Base-by-base conservation (phyloP, 2,888 invertebrate genomes). In the Nemotelus pantherinus region DNA sequence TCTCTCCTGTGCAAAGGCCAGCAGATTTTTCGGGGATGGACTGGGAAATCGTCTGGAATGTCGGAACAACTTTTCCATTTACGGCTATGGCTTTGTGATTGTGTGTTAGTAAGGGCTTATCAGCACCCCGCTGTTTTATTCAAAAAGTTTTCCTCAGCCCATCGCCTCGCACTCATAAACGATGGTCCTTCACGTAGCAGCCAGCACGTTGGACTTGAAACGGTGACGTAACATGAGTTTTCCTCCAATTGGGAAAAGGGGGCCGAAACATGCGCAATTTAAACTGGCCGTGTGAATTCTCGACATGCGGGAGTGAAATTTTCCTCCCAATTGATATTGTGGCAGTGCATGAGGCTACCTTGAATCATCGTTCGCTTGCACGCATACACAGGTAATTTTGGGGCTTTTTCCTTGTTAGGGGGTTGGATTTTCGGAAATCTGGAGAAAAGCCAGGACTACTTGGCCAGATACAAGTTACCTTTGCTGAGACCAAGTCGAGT, bases 401-500 rank as follows among this genome's bases (percentile, higher is more conserved):
- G 72, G 74, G 60, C 39, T 48, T 63, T 48, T 39, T n/a, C 43
- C 47, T 47, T 60, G 25, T 45, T 48, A 41, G 74, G 60, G 63
- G 60, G 41, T 47, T 74, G 74, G 60, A 74, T 74, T 74, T 74
- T 60, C 47, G 63, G 9, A 74, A 74, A 60, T 74, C 74, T 81
- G 76, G 80, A 81, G 80, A 80, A 81, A 80, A 80, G 63, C 80
- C 70, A 77, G 80, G 79, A 78, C 80, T 65, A 58, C 70, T 74
- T 78, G 77, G 67, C 80, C 87, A 87, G 87, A 87, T 86, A 85
- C 85, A 87, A 86, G 85, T 86, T 87, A 87, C 86, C 87, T 87
- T 87, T 87, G 86, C 85, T 86, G 84, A 86, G 86, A 86, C 86
- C 87, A 86, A 86, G 87, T 87, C 86, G 87, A 80, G 80, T 81